A percentile compares a stretch with the other conserved stretches of the same genome.
Conservation (phyloP, 2,888 invertebrate genomes). For the Cantharis lateralis region DNA sequence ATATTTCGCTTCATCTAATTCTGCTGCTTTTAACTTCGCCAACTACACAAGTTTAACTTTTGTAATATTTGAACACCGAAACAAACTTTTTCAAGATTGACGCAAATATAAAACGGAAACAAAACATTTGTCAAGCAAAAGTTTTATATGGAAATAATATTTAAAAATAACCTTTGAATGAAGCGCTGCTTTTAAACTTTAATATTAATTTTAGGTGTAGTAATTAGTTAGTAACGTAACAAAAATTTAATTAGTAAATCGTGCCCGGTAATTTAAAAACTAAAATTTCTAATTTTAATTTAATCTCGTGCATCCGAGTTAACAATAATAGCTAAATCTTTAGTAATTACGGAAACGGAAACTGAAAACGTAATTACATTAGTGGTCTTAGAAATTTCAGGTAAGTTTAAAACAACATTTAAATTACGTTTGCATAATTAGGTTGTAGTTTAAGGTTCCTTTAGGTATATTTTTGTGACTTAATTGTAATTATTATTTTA, state of each 20-base stretch:
- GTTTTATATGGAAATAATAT: background rate
- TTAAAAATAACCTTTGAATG: background rate
- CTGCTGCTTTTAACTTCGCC: background rate
- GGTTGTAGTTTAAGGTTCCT: background rate
- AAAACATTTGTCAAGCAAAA: background rate
- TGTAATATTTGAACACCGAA: background rate
- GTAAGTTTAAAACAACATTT: background rate
- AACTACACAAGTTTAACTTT: background rate
- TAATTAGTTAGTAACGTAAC: background rate
- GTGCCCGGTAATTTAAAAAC: background rate
- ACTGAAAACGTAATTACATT: background rate
- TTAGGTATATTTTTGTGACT: background rate
- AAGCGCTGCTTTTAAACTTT: background rate
- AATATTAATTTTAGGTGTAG: background rate
- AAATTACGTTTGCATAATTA: background rate
- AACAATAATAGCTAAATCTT: background rate
- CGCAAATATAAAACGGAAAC: background rate
- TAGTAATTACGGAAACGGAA: background rate
- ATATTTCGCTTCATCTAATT: constrained; percentile 1
- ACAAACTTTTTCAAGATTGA: background rate
- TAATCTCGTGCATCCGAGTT: background rate
- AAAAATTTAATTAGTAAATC: background rate
- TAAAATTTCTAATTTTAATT: background rate
- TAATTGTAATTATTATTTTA: background rate
- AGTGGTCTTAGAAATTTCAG: background rate